A percentile compares a stretch with the other conserved stretches of the same genome.
These are phyloP conservation scores for Rutpela maculata DNA, from an alignment of 2,888 invertebrate species.

Conservation along the genomic window DNA sequence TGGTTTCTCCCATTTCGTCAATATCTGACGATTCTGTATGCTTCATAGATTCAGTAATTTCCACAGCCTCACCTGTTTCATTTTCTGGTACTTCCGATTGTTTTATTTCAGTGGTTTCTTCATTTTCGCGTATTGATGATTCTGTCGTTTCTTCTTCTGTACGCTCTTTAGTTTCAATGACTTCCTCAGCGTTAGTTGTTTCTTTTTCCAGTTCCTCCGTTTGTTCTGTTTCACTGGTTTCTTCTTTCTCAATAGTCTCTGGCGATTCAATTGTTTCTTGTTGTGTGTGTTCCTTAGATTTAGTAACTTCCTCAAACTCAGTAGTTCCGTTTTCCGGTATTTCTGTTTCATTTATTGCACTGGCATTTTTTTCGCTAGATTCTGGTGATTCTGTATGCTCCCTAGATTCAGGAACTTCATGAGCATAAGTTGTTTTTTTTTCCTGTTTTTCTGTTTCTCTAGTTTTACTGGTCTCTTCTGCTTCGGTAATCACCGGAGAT, in stretches of 20 bases:
- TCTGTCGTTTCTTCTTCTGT: not conserved
- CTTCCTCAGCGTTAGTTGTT: not conserved
- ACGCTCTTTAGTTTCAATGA: not conserved
- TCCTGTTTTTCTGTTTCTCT: not conserved
- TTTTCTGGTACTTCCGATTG: not conserved
- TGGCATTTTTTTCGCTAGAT: too few relatives aligned
- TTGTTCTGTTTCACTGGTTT: conserved; percentile 10
- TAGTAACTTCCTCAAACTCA: too few relatives aligned
- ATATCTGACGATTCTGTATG: not conserved
- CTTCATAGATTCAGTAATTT: not conserved
- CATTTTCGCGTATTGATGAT: not conserved
- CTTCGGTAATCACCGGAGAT: not conserved
- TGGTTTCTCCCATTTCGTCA: not conserved
- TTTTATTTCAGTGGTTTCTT: not conserved
- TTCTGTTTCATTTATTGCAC: too few relatives aligned
- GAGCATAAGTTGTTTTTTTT: not conserved
- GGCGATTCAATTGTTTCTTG: not conserved
- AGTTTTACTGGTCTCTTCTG: not conserved
- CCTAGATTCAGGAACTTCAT: not conserved
- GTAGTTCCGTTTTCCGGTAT: too few relatives aligned
- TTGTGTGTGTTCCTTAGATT: too few relatives aligned
- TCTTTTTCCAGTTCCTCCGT: not conserved
- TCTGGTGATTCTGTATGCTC: not conserved
- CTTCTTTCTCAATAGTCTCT: not conserved
- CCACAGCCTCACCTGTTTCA: not conserved